phyloP scores from a whole-genome alignment of 1,140 invertebrate genomes.

The Mactra quadrangularis region DNA sequence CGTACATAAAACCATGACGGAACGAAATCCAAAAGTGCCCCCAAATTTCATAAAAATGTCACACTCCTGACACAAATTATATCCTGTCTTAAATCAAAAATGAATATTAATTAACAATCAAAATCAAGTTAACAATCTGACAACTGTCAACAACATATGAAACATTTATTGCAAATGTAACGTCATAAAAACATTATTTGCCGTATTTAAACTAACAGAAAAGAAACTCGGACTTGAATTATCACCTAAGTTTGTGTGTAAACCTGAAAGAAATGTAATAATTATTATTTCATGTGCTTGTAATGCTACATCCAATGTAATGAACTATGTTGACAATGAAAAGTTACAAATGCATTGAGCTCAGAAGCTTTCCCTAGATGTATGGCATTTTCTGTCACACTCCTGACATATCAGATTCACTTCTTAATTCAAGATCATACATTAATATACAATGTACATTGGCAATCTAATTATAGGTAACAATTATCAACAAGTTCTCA shows the following conservation, averaged over 20 bases:
- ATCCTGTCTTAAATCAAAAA: slow-evolving; percentile 2
- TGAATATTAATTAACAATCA: slow-evolving; percentile 14
- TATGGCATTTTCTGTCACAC: slow-evolving; percentile 21
- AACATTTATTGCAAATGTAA: not conserved
- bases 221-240: slow-evolving; percentile 17
- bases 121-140: slow-evolving; percentile 18
- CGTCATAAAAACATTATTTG: not conserved
- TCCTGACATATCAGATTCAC: slow-evolving; percentile 9
- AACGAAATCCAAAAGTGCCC: not conserved
- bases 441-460: slow-evolving; percentile 17
- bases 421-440: slow-evolving; percentile 14
- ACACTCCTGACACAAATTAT: no score
- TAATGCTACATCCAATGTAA: slow-evolving; percentile 9
- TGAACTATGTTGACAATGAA: not conserved
- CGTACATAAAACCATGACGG: not conserved
- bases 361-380: slow-evolving; percentile 8
- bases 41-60: slow-evolving; percentile 8
- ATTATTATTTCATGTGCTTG: slow-evolving; percentile 14
- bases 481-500: slow-evolving; percentile 11
- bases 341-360: slow-evolving; percentile 17
- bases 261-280: slow-evolving; percentile 11
- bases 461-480: not conserved
- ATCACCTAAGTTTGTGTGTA: not conserved
- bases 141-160: slow-evolving; percentile 6
- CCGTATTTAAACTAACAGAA: not conserved